Evolutionary conservation across 2,797 vertebrate genomes (phyloP).

Genomic region (Poecilia gillii): DNA sequence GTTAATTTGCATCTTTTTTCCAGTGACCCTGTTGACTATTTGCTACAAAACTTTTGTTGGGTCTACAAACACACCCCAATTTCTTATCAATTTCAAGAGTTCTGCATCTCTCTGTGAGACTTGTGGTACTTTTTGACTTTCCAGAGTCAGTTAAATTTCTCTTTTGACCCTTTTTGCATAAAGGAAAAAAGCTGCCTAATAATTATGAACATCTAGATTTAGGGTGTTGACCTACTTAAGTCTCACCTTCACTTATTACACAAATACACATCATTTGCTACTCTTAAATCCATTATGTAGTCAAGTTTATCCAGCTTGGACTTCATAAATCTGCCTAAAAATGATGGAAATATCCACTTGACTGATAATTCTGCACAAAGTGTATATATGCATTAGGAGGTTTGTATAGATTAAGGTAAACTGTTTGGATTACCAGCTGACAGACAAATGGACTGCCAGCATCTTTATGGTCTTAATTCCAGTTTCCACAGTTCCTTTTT

Average conservation of each 20-base stretch:
- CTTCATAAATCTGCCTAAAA: neutral
- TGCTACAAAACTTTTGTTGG: neutral
- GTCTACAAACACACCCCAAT: neutral
- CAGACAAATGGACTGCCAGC: neutral
- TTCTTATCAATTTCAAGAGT: neutral
- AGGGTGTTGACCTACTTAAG: neutral
- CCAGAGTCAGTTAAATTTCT: neutral
- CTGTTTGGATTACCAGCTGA: constrained; percentile 19
- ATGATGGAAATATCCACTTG: neutral
- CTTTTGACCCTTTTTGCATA: neutral
- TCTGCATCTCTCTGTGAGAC: neutral
- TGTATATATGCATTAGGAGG: constrained; percentile 18
- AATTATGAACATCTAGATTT: neutral
- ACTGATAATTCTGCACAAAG: neutral
- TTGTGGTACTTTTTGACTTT: neutral
- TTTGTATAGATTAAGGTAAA: constrained; percentile 38
- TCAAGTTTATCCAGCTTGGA: too few species aligned
- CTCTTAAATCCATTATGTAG: too few species aligned
- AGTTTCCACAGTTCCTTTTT: neutral
- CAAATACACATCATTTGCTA: neutral
- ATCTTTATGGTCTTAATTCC: constrained; percentile 1
- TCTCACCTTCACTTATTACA: neutral
- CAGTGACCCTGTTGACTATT: neutral
- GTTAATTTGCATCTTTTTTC: neutral
- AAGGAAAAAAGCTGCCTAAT: neutral